phyloP scores from a whole-genome alignment of 2,888 invertebrate species.

The Xestia c-nigrum region DNA sequence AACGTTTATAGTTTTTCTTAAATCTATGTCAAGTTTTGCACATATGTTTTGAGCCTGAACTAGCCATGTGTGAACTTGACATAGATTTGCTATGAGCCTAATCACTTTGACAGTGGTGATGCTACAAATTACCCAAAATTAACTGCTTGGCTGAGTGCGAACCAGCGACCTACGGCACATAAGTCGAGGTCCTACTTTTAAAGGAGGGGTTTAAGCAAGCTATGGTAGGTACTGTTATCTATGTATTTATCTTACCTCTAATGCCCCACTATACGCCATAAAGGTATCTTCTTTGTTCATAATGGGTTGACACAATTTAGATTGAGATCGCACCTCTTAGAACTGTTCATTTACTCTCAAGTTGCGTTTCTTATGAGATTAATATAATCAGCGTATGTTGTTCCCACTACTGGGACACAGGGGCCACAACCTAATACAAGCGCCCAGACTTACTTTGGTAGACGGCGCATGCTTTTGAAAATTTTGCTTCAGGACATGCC shows the following conservation, averaged over 20 bases:
- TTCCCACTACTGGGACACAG: neutral
- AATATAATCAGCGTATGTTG: neutral
- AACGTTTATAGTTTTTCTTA: no score
- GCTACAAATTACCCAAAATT: neutral
- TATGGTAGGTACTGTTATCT: neutral
- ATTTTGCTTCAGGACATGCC: no score
- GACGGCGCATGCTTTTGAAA: no score
- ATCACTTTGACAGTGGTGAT: neutral
- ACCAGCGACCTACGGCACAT: neutral
- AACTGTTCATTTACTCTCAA: neutral
- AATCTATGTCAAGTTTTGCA: no score
- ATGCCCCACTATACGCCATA: neutral
- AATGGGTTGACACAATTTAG: conserved; percentile 1
- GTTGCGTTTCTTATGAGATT: neutral
- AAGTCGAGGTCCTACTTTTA: neutral
- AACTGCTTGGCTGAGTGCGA: neutral
- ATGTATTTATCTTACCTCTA: conserved; percentile 6
- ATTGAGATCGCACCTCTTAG: neutral
- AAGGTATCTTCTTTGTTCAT: neutral
- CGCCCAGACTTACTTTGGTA: no score
- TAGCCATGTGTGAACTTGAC: no score
- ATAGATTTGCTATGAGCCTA: no score
- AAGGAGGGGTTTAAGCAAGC: neutral
- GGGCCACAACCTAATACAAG: no score
- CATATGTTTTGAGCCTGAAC: no score